Evolutionary conservation across 2,113 vertebrate genomes (phyloP).

Genomic region (Paramisgurnus dabryanus): DNA sequence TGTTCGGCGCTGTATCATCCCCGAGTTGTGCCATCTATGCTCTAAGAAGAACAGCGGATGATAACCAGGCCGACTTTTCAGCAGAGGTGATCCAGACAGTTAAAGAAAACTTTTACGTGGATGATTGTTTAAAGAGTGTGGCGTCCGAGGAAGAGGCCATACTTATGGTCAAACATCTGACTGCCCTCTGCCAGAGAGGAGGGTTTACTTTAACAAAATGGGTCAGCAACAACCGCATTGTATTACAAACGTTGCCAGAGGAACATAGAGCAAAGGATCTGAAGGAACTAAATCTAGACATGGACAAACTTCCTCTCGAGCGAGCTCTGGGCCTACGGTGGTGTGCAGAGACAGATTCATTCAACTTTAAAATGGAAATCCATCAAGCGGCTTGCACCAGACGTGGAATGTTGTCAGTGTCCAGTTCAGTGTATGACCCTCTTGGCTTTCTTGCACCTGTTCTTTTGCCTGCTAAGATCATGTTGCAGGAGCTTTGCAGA

Average conservation of each 20-base stretch:
- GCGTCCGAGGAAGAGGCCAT: background rate
- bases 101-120: constrained; percentile 32
- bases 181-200: background rate
- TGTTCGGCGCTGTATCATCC: constrained; percentile 5
- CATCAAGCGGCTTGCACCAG: no score
- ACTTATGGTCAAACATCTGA: background rate
- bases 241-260: background rate
- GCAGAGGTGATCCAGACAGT: background rate
- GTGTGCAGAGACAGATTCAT: no score
- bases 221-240: background rate
- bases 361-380: no score
- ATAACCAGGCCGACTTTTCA: constrained; percentile 1
- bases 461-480: background rate
- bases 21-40: constrained; percentile 26
- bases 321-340: no score
- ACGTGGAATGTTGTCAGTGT: no score
- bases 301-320: no score
- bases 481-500: constrained; percentile 11
- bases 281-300: background rate
- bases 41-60: constrained; percentile 27
- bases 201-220: constrained; percentile 19
- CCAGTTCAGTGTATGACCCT: background rate
- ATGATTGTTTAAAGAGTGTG: constrained; percentile 38
- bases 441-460: background rate
- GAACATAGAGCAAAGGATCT: background rate